Evolutionary conservation across 2,888 invertebrate genomes (phyloP), one percentile per base, ranked within the genome.

Genomic region (Cyaniris semiargus): DNA sequence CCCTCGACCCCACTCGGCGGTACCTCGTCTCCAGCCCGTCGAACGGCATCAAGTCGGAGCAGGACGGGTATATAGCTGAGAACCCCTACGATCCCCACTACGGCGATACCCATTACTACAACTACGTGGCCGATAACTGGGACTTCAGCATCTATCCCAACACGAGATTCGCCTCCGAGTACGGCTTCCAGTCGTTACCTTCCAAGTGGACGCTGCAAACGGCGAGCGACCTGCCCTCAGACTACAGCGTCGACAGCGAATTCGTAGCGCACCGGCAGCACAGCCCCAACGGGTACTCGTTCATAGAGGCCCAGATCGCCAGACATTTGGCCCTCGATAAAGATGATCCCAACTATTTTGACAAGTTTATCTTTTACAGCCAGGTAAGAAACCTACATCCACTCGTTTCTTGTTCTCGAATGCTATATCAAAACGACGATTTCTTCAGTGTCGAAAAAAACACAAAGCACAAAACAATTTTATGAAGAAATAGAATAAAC

Each of bases 91-190:
- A 96, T 83, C 91, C 95, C 1, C 90, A 95, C 75, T 99, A 96
- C 86, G 99, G 99, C 71, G 99, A 99, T 88, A 96, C 97, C 8
- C 99, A 99, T 86, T 98, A 96, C 86, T 99, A 99, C 89, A 97
- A 98, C 83, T 98, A 99, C 85, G 77, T 96, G 0, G 90, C 93
- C 34, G 96, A 99, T 84, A 95, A 96, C 77, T 99, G 98, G 98
- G 93, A 97, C 83, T 94, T 96, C 75, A 95, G 94, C 78, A 96
- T 95, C 7, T 98, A 96, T 87, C 97, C 97, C 0, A 95, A 95
- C 18, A 96, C 98, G 0, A 95, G 99, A 83, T 99, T 99, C 89
- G 96, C 97, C 4, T 99, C 99, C 0, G 99, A 99, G 89, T 99
- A 98, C 86, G 99, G 99, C 0, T 97, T 97, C 81, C 99, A 99